These are phyloP conservation scores for Cryptotermes secundus DNA, from an alignment of 1,140 invertebrate genomes.

Conservation along the genomic window DNA sequence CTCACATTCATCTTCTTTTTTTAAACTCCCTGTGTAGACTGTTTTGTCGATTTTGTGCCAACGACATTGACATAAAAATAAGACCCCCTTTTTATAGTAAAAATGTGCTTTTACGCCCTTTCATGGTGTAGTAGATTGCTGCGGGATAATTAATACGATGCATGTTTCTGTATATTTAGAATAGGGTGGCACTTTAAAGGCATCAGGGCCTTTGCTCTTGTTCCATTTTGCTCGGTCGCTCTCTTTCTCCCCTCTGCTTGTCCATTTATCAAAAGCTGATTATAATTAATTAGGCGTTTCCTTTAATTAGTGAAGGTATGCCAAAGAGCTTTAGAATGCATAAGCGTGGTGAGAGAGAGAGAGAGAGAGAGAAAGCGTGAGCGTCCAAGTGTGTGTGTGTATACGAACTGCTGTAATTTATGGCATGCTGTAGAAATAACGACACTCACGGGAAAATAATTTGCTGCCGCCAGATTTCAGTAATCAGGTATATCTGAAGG, in stretches of 20 bases:
- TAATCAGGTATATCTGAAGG: not conserved
- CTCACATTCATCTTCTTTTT: not conserved
- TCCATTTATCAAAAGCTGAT: conserved; percentile 31
- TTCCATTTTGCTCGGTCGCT: conserved; percentile 7
- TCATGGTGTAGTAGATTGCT: conserved; percentile 10
- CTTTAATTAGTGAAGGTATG: conserved; percentile 31
- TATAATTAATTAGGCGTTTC: conserved; percentile 31
- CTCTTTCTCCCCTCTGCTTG: conserved; percentile 11
- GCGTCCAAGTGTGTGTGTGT: no score
- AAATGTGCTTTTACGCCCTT: conserved; percentile 9
- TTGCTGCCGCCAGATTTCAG: not conserved
- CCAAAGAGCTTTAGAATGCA: conserved; percentile 19
- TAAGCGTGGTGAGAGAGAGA: not conserved
- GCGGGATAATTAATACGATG: conserved; percentile 26
- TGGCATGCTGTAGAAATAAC: not conserved
- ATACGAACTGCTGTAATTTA: conserved; percentile 5
- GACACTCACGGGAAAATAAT: conserved; percentile 4
- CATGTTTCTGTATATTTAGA: conserved; percentile 19
- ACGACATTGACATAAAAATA: conserved; percentile 13
- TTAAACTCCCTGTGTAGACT: conserved; percentile 9
- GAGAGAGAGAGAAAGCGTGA: no score
- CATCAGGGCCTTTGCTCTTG: conserved; percentile 15
- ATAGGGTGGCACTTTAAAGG: conserved; percentile 26
- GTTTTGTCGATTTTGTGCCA: conserved; percentile 6
- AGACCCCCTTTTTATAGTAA: conserved; percentile 7